phyloP scores from a whole-genome alignment of 2,888 invertebrate species.

The Tetragonula carbonaria region DNA sequence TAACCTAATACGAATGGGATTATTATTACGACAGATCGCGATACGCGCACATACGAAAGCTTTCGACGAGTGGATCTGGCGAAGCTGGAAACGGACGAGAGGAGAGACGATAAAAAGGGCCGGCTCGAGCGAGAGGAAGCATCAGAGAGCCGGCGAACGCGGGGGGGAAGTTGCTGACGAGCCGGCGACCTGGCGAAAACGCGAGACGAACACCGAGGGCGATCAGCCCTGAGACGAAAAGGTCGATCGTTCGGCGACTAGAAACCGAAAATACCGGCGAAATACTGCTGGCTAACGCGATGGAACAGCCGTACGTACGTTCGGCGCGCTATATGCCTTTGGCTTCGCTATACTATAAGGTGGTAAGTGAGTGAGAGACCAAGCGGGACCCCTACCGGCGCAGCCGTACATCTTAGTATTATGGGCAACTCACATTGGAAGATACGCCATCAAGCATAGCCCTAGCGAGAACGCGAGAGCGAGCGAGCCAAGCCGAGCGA shows the following conservation, averaged over 20 bases:
- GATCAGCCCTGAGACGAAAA: conserved; percentile 3
- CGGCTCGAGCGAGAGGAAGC: neutral
- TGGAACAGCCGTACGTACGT: conserved; percentile 68
- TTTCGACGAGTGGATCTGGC: neutral
- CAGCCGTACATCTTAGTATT: conserved; percentile 88
- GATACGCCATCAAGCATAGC: conserved; percentile 88
- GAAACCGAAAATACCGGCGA: conserved; percentile 62
- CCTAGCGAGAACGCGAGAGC: conserved; percentile 84
- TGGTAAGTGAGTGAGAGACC: conserved; percentile 80
- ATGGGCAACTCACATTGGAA: conserved; percentile 88
- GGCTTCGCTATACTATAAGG: conserved; percentile 82
- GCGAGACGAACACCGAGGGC: neutral
- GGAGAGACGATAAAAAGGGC: neutral
- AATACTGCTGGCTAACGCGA: conserved; percentile 72
- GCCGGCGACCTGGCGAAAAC: neutral
- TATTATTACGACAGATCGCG: neutral
- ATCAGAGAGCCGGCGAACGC: neutral
- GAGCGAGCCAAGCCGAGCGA: conserved; percentile 84
- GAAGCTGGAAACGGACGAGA: neutral
- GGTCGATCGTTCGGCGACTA: conserved; percentile 38
- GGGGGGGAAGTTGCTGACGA: neutral
- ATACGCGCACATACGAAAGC: conserved; percentile 7
- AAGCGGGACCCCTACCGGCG: conserved; percentile 85
- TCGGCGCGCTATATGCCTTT: conserved; percentile 76
- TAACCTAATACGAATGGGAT: too few species aligned